These are phyloP conservation scores for Desmodus rotundus DNA, from an alignment of 2,113 vertebrate species.

Conservation along the genomic window DNA sequence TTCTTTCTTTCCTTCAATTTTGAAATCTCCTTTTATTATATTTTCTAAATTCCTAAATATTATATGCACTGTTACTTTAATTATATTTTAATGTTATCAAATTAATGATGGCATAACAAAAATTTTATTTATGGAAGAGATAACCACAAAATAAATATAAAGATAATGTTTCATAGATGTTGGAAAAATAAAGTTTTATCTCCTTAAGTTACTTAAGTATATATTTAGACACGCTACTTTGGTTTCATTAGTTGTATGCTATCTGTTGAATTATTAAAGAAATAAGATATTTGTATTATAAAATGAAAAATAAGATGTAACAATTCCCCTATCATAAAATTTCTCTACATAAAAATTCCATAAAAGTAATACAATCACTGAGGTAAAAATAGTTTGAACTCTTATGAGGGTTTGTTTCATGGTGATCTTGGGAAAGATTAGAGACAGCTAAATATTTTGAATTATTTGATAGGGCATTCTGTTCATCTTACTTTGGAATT, in stretches of 20 bases:
- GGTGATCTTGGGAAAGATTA: constrained; percentile 28
- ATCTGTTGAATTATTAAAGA: constrained; percentile 1
- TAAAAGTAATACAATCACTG: constrained; percentile 35
- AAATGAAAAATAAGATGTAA: not conserved
- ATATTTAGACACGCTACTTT: not conserved
- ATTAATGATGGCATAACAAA: not conserved
- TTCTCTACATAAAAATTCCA: not conserved
- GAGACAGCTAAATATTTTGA: constrained; percentile 51
- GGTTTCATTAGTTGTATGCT: not conserved
- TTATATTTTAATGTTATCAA: constrained; percentile 2
- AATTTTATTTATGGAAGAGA: not conserved
- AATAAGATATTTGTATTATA: constrained; percentile 2
- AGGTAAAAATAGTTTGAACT: constrained; percentile 50
- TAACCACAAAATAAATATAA: not conserved
- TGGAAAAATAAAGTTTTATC: not conserved
- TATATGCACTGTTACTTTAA: not conserved
- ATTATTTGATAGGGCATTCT: constrained; percentile 20
- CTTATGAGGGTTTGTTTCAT: constrained; percentile 39
- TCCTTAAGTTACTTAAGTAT: not conserved
- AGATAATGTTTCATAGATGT: not conserved
- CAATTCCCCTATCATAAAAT: not conserved
- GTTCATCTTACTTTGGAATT: constrained; percentile 31
- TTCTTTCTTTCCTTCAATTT: not conserved
- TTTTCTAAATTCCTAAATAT: not conserved
- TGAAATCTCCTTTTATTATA: not conserved